Evolutionary conservation across 2,888 invertebrate genomes (phyloP), one percentile per base, ranked within the genome.

Genomic region (Drosophila limbata): DNA sequence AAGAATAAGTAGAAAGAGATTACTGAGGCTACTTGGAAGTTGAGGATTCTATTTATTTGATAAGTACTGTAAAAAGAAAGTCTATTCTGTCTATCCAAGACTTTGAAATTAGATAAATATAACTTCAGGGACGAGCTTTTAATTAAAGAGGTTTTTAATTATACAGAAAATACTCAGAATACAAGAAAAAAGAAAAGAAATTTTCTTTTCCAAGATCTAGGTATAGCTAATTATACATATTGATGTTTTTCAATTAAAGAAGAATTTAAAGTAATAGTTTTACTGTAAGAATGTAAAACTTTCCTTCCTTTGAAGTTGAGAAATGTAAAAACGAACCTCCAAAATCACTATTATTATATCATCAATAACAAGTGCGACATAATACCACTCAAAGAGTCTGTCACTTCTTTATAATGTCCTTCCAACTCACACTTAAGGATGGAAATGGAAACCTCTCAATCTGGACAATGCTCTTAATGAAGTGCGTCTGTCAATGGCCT

Each of bases 391-490:
- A 9, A 33, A 13, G 17, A 31, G 1, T 31, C n/a, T n/a, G 9
- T 2, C 11, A 31, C n/a, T n/a, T 21, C 37, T 21, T n/a, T 9
- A 21, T 51, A 9, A 19, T 6, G 6, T 13, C 11, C 13, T 44
- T 13, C 1, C 37, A 51, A 13, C 5, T 2, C 51, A 37, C 25
- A 25, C 15, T 4, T 19, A 4, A 9, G n/a, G 13, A n/a, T 8
- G 37, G 10, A 33, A 25, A 44, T 35, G 44, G 44, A 44, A 44
- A 35, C 21, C 35, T 15, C 11, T 56, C 44, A 45, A 44, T 33
- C 35, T 35, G 55, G 6, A 56, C 55, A 44, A 56, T 56, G 35
- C 31, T 19, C 19, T 9, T 63, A 56, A 63, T 63, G 56, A 56
- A 25, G 31, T 52, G 52, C 21, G 31, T 40, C 31, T 56, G 13